These are phyloP conservation scores for Gadus chalcogrammus DNA, from an alignment of 2,113 vertebrate species.

Conservation along the genomic window DNA sequence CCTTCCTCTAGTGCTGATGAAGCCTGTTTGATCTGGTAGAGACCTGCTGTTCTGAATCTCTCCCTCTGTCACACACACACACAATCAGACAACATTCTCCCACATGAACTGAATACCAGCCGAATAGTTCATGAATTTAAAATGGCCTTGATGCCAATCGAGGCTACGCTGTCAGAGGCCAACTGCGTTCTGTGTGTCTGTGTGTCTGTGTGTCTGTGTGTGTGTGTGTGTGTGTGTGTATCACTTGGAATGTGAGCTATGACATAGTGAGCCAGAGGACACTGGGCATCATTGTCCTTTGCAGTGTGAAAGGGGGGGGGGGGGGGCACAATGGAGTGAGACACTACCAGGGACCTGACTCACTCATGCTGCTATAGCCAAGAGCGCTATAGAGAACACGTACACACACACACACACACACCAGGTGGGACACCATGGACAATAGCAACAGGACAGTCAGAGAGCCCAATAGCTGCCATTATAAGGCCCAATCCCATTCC, in stretches of 20 bases:
- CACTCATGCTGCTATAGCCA: neutral
- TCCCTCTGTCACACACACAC: conserved; percentile 15
- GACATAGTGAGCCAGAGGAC: conserved; percentile 45
- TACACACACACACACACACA: neutral
- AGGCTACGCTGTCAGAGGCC: conserved; percentile 21
- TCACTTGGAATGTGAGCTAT: conserved; percentile 53
- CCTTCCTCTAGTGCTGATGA: conserved; percentile 47
- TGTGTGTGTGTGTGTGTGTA: conserved; percentile 10
- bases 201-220: too few species aligned
- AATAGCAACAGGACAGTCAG: conserved; percentile 28
- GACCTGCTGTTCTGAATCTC: conserved; percentile 53
- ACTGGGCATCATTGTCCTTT: conserved; percentile 60
- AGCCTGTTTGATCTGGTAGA: conserved; percentile 62
- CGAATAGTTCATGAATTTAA: conserved; percentile 55
- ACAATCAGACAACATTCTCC: conserved; percentile 25
- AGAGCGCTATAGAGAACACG: neutral
- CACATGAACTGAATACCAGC: conserved; percentile 6
- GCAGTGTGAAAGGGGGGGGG: conserved; percentile 13
- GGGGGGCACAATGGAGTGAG: conserved; percentile 1
- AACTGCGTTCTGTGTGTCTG: conserved; percentile 28
- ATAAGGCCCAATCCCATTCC: neutral
- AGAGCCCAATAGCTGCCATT: conserved; percentile 41
- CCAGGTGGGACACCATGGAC: conserved; percentile 4
- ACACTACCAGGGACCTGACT: neutral
- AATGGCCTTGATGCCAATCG: conserved; percentile 35